Evolutionary conservation across 2,113 vertebrate species (phyloP), one percentile per base, ranked within the genome.

Genomic region (Vimba vimba): DNA sequence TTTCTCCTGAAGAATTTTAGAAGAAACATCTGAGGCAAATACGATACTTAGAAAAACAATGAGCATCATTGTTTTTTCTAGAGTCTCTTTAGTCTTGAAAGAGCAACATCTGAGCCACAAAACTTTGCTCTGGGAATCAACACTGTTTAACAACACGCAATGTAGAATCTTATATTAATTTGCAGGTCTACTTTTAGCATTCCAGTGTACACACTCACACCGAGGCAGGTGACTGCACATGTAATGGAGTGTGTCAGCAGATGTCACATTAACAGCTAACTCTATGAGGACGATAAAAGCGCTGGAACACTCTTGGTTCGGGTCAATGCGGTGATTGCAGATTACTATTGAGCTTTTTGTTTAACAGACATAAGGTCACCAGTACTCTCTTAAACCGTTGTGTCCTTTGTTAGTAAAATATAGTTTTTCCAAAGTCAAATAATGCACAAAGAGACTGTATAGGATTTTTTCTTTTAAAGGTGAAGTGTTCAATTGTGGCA

Each of bases 241-340:
- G n/a, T 66, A 62, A 81, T 81, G 79, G 79, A 47, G 60, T 43
- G n/a, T 80, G 79, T 66, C 59, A 47, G 79, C 39, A 21, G n/a
- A 81, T 66, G 43, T 66, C 33, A 66, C 79, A 81, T 81, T 47
- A 81, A 43, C 79, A 81, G 79, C 17, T 81, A 66, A 66, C 78
- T 78, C 30, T 21, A 81, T 6, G 79, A 64, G 79, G 60, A 45
- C 11, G 23, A 79, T 62, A 62, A 62, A 79, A 21, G 78, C 21
- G 43, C 50, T 23, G 17, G 57, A 36, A 78, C 76, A 78, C 78
- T 47, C 17, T 19, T 2, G 8, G 39, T 21, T 81, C 9, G 17
- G 60, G 60, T 81, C 25, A 81, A 50, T 81, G n/a, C 15, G 4
- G 79, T 64, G 60, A 47, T 43, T 62, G 79, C 25, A 47, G 79